Percentiles rank a stretch among this genome's conserved stretches.
Conservation (phyloP, 1,140 invertebrate species). For the Lepidurus arcticus region DNA sequence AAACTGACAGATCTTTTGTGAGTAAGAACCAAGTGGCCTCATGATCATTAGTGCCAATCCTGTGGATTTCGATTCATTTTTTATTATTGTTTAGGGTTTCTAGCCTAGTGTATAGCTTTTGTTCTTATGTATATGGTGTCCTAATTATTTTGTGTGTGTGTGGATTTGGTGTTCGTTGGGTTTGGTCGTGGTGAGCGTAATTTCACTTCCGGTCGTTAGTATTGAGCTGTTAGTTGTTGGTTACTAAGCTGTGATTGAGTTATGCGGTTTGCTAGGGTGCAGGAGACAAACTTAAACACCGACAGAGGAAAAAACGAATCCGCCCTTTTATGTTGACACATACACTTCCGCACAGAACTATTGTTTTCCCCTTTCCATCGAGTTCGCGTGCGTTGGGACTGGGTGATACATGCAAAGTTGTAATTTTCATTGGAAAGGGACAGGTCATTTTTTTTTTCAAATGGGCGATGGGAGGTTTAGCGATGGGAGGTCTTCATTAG, state of each 20-base stretch:
- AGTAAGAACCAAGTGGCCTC: not conserved
- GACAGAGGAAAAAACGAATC: not conserved
- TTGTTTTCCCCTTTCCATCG: not conserved
- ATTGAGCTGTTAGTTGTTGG: constrained; percentile 11
- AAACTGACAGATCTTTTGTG: not conserved
- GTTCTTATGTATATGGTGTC: not conserved
- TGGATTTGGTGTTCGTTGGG: constrained; percentile 1
- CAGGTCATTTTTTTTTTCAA: not conserved
- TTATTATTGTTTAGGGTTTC: not conserved
- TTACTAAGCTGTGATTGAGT: not conserved
- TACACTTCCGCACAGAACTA: not conserved
- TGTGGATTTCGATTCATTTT: not conserved
- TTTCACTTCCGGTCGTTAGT: constrained; percentile 21
- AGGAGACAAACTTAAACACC: not conserved
- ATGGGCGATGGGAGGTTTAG: not conserved
- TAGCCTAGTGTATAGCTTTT: not conserved
- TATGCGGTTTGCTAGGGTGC: not conserved
- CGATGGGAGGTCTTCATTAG: not conserved
- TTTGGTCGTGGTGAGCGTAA: not conserved
- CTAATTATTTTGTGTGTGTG: not conserved
- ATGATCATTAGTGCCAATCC: not conserved
- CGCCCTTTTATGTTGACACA: constrained; percentile 1
- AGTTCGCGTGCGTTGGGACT: not conserved
- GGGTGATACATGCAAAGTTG: not conserved
- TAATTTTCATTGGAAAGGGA: not conserved